Evolutionary conservation across 2,888 invertebrate species (phyloP).

Genomic region (Megalurothrips usitatus): DNA sequence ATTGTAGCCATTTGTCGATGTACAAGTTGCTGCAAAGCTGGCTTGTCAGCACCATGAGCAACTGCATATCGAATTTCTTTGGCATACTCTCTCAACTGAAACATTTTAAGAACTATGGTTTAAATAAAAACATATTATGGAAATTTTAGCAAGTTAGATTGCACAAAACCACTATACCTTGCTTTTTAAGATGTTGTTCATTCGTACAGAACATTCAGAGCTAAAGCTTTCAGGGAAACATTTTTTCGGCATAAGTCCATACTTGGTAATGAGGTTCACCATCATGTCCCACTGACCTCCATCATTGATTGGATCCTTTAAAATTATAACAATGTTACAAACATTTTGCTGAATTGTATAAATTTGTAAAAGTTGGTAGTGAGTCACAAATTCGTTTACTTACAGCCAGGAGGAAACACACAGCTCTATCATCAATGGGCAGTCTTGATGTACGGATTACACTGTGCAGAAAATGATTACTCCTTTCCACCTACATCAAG

Average conservation of each 20-base stretch:
- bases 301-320: slow-evolving; percentile 72
- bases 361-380: no score
- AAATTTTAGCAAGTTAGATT: slow-evolving; percentile 5
- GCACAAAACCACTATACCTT: slow-evolving; percentile 55
- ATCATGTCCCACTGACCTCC: slow-evolving; percentile 95
- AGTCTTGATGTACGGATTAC: slow-evolving; percentile 74
- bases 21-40: slow-evolving; percentile 59
- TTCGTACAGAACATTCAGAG: slow-evolving; percentile 65
- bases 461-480: slow-evolving; percentile 78
- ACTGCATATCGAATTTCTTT: slow-evolving; percentile 65
- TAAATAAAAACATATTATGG: slow-evolving; percentile 31
- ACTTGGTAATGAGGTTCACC: slow-evolving; percentile 76
- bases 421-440: slow-evolving; percentile 69
- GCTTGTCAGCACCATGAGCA: slow-evolving; percentile 56
- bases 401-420: slow-evolving; percentile 70
- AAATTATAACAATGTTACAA: not conserved
- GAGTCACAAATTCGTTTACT: slow-evolving; percentile 39
- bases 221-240: slow-evolving; percentile 80
- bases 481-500: slow-evolving; percentile 63
- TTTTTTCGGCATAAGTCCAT: slow-evolving; percentile 84
- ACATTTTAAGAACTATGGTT: slow-evolving; percentile 36
- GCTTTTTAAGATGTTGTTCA: slow-evolving; percentile 75
- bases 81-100: slow-evolving; percentile 73
- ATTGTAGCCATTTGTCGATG: slow-evolving; percentile 68
- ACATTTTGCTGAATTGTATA: no score